Base-by-base conservation (phyloP, 1,140 invertebrate species). In the Thalassaphorura encarpata region DNA sequence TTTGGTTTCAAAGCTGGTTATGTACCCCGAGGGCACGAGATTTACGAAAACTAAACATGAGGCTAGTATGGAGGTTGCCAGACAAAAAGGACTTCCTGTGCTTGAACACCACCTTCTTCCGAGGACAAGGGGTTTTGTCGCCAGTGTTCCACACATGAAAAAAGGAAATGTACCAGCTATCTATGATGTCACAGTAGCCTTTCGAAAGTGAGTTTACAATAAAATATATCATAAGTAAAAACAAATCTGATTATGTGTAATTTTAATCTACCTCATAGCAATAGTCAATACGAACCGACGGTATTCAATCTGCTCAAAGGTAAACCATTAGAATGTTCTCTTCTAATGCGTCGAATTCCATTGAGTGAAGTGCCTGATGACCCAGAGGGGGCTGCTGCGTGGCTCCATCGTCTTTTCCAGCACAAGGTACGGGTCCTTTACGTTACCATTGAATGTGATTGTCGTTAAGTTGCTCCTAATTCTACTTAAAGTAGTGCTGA, bases 11-110 rank as follows among this genome's bases (percentile, higher is more conserved):
- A 60, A 91, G 88, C 71, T 96, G 57, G 69, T 95, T 31, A 69
- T 97, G n/a, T 96, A 90, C 68, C 86, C 89, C 6, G 94, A 97
- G 75, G 94, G 94, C 5, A 97, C 94, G 1, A 77, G 94, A 28
- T 95, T 92, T 63, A 96, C 91, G 0, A 71, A 78, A 50, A 80
- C 82, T 62, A 97, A 97, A 69, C 85, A 92, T 67, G 80, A 84
- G 71, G 84, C 83, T 0, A 92, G 89, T 60, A 75, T 89, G 66
- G 85, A 88, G 64, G 92, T 95, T 70, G 89, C 91, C 0, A 77
- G 79, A 66, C 81, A 91, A 66, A 87, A 88, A 63, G 87, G 88
- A 62, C 77, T 96, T 61, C 83, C 88, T 3, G 70, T 82, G 63
- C 74, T 96, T 27, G 89, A 93, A 66, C 83, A 96, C 69, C 91